These are phyloP conservation scores for Sinotaia quadrata DNA, from an alignment of 2,888 invertebrate genomes.

Conservation along the genomic window DNA sequence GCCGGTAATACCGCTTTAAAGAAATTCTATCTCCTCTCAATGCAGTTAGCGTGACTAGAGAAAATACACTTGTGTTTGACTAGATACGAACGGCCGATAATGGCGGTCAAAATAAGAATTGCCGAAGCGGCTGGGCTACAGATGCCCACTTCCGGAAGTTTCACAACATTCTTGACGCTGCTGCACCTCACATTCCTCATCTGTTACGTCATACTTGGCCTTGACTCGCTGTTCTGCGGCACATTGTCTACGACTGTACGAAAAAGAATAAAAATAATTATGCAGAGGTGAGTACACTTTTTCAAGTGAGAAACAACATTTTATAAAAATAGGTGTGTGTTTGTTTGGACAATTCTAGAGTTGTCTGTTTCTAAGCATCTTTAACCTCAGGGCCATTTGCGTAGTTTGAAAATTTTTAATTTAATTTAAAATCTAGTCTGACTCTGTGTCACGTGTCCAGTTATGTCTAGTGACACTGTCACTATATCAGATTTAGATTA, in stretches of 20 bases:
- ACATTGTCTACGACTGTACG: constrained; percentile 41
- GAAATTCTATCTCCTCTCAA: too few species aligned
- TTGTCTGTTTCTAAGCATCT: not conserved
- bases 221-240: constrained; percentile 53
- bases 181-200: constrained; percentile 58
- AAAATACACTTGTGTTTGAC: too few species aligned
- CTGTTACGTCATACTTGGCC: constrained; percentile 56
- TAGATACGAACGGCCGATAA: constrained; percentile 31
- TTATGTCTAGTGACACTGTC: too few species aligned
- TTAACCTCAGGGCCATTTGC: too few species aligned
- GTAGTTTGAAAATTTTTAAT: too few species aligned
- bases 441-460: too few species aligned
- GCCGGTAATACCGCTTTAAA: too few species aligned
- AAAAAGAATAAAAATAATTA: constrained; percentile 46
- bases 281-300: constrained; percentile 32
- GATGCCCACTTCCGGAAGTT: constrained; percentile 50
- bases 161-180: constrained; percentile 61
- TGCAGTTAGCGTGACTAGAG: too few species aligned
- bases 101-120: not conserved
- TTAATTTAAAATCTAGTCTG: too few species aligned
- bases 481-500: too few species aligned
- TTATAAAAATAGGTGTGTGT: not conserved
- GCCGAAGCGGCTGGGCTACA: constrained; percentile 16
- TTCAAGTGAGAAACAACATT: not conserved
- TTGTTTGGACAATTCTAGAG: not conserved